Conservation (phyloP, 2,113 vertebrate species). For the Stegastes partitus region DNA sequence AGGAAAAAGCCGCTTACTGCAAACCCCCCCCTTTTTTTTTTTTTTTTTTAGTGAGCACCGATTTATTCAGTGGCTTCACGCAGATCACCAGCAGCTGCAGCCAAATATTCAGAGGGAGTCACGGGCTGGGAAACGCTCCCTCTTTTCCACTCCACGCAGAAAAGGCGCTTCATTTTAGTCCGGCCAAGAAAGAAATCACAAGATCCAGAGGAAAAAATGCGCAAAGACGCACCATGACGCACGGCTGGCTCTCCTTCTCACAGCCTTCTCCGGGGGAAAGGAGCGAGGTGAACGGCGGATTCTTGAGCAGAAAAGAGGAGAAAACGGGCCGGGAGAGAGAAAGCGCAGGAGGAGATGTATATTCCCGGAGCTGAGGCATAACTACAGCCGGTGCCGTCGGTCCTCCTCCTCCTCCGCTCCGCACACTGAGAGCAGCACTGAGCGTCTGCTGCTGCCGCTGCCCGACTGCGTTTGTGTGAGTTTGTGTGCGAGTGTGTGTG, state of each 20-base stretch:
- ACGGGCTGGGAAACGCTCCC: constrained; percentile 42
- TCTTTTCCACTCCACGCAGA: constrained; percentile 41
- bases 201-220: constrained; percentile 60
- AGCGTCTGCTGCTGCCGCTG: constrained; percentile 72
- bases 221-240: constrained; percentile 60
- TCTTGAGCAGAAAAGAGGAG: neutral
- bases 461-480: constrained; percentile 33
- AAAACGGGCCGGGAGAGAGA: neutral
- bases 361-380: constrained; percentile 73
- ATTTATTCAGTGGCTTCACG: constrained; percentile 70
- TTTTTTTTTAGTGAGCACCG: constrained; percentile 42
- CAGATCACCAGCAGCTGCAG: constrained; percentile 70
- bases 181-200: constrained; percentile 11
- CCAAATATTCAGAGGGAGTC: constrained; percentile 66
- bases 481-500: constrained; percentile 30
- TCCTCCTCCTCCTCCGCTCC: constrained; percentile 62
- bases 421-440: constrained; percentile 68
- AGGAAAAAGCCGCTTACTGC: constrained; percentile 60
- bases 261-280: constrained; percentile 8
- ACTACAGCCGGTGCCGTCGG: constrained; percentile 63
- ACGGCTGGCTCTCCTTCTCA: constrained; percentile 24
- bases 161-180: constrained; percentile 66
- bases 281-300: constrained; percentile 18
- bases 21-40: constrained; percentile 23
- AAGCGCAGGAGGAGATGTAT: constrained; percentile 37